Evolutionary conservation across 1,140 invertebrate species (phyloP), one percentile per base, ranked within the genome.

Genomic region (Polypedilum pembai): DNA sequence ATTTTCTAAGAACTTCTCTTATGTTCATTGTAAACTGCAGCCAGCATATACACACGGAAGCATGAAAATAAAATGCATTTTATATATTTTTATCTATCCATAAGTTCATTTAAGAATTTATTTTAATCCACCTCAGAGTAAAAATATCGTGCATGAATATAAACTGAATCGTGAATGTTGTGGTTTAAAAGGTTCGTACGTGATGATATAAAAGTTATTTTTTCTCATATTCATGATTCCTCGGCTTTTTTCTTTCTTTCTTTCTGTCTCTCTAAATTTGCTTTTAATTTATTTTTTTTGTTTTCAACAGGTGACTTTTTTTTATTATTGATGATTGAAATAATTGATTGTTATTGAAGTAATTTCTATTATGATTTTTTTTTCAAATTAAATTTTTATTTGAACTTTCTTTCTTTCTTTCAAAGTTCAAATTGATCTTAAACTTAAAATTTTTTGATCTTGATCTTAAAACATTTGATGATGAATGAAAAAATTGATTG

Each of bases 151-250:
- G 45, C 45, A 56, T 56, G 45, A 8, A 56, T 56, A 33, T 33
- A 33, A 56, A 56, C 12, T 3, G 45, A 56, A 56, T 56, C 45
- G 45, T 56, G 45, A 56, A 56, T n/a, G 12, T 56, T 56, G 4
- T n/a, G 45, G 12, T 56, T 56, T n/a, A 56, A 56, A n/a, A 56
- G 45, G 12, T 56, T 56, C n/a, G 45, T 56, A 56, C 45, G 45
- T 56, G 45, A 56, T 56, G 45, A 56, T 56, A 56, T 33, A 56
- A 56, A 56, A 56, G 45, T 56, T 12, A 56, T 56, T 56, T 56
- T 56, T 56, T 56, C 45, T 56, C n/a, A n/a, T 56, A 56, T 56
- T 4, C 12, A 56, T 56, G 12, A 56, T 56, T 56, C 15, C n/a
- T 4, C 15, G 12, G 12, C 12, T 56, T 56, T 10, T 45, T 3